phyloP scores from a whole-genome alignment of 1,140 invertebrate species.

The Archivesica marissinica region DNA sequence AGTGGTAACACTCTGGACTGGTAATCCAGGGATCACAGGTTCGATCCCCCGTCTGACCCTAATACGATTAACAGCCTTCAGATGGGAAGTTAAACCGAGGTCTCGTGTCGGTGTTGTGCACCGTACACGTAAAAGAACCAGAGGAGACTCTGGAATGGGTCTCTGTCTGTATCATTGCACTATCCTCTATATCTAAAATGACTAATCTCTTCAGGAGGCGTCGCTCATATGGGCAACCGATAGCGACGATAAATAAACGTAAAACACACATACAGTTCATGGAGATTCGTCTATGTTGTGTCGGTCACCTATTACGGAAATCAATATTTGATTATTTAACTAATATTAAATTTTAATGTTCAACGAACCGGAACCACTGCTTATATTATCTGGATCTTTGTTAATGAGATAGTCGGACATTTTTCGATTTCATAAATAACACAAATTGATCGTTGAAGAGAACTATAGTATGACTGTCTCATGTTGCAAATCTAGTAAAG shows the following conservation, averaged over 20 bases:
- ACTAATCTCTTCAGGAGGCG: background rate
- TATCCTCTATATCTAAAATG: background rate
- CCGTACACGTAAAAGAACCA: too few species aligned
- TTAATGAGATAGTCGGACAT: slow-evolving; percentile 44
- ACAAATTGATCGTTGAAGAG: background rate
- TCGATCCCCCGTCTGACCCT: too few species aligned
- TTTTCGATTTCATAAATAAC: slow-evolving; percentile 17
- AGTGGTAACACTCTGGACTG: too few species aligned
- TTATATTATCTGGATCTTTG: slow-evolving; percentile 48
- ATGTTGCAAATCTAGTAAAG: background rate
- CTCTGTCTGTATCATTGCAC: too few species aligned
- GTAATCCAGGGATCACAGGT: too few species aligned
- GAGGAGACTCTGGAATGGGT: too few species aligned
- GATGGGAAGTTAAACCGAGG: too few species aligned
- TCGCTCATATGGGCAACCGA: background rate
- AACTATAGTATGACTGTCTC: background rate
- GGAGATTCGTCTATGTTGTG: background rate
- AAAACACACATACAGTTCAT: background rate
- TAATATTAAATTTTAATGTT: background rate
- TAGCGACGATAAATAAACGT: background rate
- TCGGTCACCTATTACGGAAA: background rate
- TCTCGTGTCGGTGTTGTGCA: too few species aligned
- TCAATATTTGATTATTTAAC: slow-evolving; percentile 18
- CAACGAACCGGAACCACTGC: slow-evolving; percentile 37
- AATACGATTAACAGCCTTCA: too few species aligned